phyloP scores from a whole-genome alignment of 37 sponge, comb jelly and placozoan genomes.

The Oopsacas minuta region DNA sequence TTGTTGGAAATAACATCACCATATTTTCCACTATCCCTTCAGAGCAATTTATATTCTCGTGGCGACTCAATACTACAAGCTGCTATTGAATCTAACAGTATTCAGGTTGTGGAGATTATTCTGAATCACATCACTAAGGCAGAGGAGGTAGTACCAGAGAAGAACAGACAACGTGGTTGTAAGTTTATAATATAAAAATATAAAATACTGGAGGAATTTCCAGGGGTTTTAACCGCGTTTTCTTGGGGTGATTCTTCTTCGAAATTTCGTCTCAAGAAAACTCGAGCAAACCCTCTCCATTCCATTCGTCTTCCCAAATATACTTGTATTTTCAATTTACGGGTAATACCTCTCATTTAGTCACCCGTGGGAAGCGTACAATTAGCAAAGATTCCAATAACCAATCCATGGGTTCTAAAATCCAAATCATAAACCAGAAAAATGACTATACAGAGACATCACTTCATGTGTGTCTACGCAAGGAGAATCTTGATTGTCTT shows the following conservation, averaged over 20 bases:
- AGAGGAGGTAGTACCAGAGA: background rate
- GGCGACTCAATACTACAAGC: background rate
- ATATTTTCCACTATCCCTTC: background rate
- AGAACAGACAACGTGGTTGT: background rate
- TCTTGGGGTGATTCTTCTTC: too few relatives aligned
- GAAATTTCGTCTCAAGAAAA: too few relatives aligned
- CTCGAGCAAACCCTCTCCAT: too few relatives aligned
- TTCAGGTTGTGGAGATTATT: background rate
- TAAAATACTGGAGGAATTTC: too few relatives aligned
- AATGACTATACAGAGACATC: background rate
- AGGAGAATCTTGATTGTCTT: background rate
- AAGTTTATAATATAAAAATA: too few relatives aligned
- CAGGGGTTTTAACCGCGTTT: too few relatives aligned
- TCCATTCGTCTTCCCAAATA: too few relatives aligned
- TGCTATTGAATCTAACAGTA: background rate
- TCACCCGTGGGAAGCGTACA: too few relatives aligned
- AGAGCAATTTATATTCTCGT: background rate
- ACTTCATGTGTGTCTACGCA: background rate
- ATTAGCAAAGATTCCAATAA: too few relatives aligned
- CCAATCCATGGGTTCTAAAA: too few relatives aligned
- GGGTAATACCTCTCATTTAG: too few relatives aligned
- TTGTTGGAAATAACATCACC: background rate
- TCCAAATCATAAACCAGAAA: background rate
- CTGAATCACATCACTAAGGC: background rate
- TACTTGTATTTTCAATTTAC: too few relatives aligned